phyloP scores from a whole-genome alignment of 2,797 vertebrate genomes.

The Parauchenoglanis ngamensis region DNA sequence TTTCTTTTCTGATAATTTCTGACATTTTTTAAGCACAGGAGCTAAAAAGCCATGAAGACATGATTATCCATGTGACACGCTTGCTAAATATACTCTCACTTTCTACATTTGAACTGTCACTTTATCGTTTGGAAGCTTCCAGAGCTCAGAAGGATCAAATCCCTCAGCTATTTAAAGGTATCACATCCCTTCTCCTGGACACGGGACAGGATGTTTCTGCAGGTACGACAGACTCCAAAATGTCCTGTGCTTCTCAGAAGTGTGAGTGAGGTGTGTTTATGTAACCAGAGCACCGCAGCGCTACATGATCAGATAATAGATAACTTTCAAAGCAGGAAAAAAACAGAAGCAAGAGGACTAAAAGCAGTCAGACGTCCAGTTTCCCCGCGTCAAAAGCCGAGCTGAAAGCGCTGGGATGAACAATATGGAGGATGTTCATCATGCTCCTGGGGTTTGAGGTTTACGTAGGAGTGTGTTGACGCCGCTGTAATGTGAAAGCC shows the following conservation, averaged over 20 bases:
- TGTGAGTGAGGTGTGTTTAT: constrained; percentile 36
- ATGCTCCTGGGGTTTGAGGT: background rate
- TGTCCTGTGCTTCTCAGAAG: constrained; percentile 29
- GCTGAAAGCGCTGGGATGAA: background rate
- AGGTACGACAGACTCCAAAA: constrained; percentile 3
- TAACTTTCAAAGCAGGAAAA: constrained; percentile 19
- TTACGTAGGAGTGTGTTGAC: background rate
- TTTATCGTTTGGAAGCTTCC: background rate
- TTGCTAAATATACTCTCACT: background rate
- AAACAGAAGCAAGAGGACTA: constrained; percentile 16
- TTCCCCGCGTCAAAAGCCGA: background rate
- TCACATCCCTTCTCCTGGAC: constrained; percentile 9
- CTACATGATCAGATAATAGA: constrained; percentile 13
- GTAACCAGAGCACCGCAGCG: constrained; percentile 1
- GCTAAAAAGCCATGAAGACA: background rate
- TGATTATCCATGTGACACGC: background rate
- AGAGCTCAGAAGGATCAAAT: background rate
- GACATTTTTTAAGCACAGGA: background rate
- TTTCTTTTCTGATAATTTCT: background rate
- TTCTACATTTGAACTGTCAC: background rate
- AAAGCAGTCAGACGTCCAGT: background rate
- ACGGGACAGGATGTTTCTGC: constrained; percentile 18
- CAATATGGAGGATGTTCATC: background rate
- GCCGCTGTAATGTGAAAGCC: background rate
- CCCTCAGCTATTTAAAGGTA: background rate